Percentiles rank a stretch among this genome's conserved stretches.
These are phyloP conservation scores for Mastomys natalensis DNA, from an alignment of 2,113 vertebrate species.

Conservation along the genomic window DNA sequence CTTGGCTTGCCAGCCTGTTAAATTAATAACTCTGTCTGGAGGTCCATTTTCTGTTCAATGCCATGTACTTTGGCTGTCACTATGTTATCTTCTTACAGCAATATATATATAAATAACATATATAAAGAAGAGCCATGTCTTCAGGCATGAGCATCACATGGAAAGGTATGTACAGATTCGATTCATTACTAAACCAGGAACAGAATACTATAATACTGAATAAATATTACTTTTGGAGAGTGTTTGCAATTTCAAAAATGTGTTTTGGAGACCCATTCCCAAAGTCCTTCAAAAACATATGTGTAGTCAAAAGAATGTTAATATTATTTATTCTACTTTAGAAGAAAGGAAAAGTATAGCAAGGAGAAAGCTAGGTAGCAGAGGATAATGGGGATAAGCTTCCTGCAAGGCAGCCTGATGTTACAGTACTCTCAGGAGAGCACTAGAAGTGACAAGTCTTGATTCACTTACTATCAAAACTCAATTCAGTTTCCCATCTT, in stretches of 20 bases:
- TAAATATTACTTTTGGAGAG: background rate
- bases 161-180: background rate
- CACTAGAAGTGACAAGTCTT: background rate
- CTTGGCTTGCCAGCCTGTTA: no score
- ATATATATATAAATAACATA: background rate
- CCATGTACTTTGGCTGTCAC: no score
- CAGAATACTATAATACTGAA: background rate
- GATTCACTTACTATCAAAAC: background rate
- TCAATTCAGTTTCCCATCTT: background rate
- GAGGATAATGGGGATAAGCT: background rate
- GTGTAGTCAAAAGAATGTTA: background rate
- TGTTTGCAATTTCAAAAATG: background rate
- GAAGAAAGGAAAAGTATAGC: background rate
- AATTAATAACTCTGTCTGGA: no score
- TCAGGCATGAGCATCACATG: background rate
- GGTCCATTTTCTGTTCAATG: no score
- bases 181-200: background rate
- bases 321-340: background rate
- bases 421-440: background rate
- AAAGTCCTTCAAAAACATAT: background rate
- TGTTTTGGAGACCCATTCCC: background rate
- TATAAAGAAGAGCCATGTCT: background rate
- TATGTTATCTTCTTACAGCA: background rate
- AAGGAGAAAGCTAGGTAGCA: fast-evolving
- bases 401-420: background rate